Conservation (phyloP, 2,113 vertebrate genomes). For the Pelvicachromis taeniatus region DNA sequence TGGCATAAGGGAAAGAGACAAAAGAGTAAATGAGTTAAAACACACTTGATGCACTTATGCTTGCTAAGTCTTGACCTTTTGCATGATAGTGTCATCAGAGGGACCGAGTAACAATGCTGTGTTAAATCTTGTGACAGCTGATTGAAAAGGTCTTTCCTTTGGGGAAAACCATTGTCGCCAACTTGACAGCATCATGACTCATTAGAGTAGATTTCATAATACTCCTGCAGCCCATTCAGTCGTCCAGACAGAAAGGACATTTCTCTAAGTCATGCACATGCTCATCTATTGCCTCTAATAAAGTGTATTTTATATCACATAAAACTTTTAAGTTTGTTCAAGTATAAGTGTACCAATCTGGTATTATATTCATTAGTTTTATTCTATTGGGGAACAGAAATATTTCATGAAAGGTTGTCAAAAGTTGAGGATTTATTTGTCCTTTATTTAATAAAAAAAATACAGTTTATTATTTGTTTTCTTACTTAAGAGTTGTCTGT, state of each 20-base stretch:
- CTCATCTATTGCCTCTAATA: not conserved
- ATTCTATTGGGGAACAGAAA: not conserved
- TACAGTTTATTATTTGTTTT: not conserved
- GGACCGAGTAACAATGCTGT: not conserved
- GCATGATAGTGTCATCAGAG: not conserved
- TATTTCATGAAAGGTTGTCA: not conserved
- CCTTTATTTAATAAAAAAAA: not conserved
- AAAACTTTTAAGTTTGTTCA: not conserved
- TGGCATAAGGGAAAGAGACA: not conserved
- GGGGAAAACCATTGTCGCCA: not conserved
- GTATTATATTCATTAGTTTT: not conserved
- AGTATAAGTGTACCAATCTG: not conserved
- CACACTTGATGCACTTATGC: not conserved
- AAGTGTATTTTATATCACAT: not conserved
- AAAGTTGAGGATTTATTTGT: not conserved
- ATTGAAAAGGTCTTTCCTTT: conserved; percentile 3
- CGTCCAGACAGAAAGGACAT: conserved; percentile 17
- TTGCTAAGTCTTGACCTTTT: not conserved
- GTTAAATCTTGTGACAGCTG: conserved; percentile 17
- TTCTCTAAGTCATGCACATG: not conserved
- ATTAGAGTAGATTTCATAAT: conserved; percentile 27
- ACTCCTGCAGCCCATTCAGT: conserved; percentile 24
- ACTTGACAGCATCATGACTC: conserved; percentile 13
- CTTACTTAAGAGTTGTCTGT: not conserved
- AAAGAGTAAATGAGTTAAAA: not conserved